Conservation (phyloP, 1,140 invertebrate species). For the Drosophila hydei region DNA sequence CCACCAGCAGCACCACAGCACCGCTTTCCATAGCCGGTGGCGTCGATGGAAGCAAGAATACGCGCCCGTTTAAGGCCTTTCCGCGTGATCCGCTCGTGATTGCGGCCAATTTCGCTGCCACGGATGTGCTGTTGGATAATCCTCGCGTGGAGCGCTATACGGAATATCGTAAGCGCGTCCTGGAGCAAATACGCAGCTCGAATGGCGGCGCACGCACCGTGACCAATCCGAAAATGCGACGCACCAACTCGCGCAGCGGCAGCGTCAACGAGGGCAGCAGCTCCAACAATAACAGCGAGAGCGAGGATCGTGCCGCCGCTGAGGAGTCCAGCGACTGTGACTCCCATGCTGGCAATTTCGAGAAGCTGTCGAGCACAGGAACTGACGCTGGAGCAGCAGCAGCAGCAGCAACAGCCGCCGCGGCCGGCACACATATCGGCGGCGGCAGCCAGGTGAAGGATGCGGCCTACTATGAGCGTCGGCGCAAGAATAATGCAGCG, state of each 20-base stretch:
- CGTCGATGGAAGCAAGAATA: conserved; percentile 52
- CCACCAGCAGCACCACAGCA: conserved; percentile 58
- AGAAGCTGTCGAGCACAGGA: conserved; percentile 31
- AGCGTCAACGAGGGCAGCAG: conserved; percentile 77
- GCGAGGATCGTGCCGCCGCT: conserved; percentile 70
- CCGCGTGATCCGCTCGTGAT: conserved; percentile 88
- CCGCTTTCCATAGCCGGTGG: conserved; percentile 8
- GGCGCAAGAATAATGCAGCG: conserved; percentile 97
- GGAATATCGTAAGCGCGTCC: conserved; percentile 88
- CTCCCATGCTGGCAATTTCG: conserved; percentile 69
- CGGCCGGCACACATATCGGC: conserved; percentile 1
- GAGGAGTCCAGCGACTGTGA: conserved; percentile 82
- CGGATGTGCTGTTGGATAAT: conserved; percentile 84
- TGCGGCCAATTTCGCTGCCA: conserved; percentile 84
- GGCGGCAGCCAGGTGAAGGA: conserved; percentile 86
- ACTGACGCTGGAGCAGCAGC: neutral
- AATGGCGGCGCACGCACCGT: conserved; percentile 85
- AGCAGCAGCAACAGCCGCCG: neutral
- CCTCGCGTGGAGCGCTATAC: conserved; percentile 87
- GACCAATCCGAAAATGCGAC: conserved; percentile 88
- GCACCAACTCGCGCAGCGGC: conserved; percentile 81
- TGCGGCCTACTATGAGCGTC: conserved; percentile 92
- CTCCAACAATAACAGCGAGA: conserved; percentile 77
- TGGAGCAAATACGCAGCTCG: conserved; percentile 87
- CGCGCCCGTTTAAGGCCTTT: conserved; percentile 89